phyloP scores from a whole-genome alignment of 2,888 invertebrate species.

The Drosophila mimetica region DNA sequence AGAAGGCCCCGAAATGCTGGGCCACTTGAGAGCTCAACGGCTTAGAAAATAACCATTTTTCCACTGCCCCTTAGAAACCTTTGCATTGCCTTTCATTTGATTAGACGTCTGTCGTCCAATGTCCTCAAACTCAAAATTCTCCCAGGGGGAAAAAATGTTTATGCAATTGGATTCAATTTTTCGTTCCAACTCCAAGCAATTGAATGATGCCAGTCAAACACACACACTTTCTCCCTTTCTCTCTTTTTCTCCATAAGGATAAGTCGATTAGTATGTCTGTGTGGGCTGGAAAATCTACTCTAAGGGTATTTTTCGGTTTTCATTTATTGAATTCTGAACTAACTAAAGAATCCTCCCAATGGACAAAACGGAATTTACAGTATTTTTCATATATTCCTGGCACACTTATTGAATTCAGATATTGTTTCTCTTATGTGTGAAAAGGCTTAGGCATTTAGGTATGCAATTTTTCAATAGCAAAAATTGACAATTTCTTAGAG shows the following conservation, averaged over 20 bases:
- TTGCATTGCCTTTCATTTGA: slow-evolving; percentile 56
- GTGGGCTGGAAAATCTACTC: slow-evolving; percentile 27
- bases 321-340: slow-evolving; percentile 63
- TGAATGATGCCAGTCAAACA: slow-evolving; percentile 37
- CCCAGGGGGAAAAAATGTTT: slow-evolving; percentile 61
- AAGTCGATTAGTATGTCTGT: slow-evolving; percentile 24
- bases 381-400: slow-evolving; percentile 24
- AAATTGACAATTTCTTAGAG: background rate
- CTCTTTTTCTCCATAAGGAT: slow-evolving; percentile 26
- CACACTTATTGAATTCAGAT: slow-evolving; percentile 13
- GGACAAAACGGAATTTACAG: slow-evolving; percentile 10
- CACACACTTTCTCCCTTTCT: slow-evolving; percentile 2
- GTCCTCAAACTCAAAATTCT: slow-evolving; percentile 36
- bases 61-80: slow-evolving; percentile 13
- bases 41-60: slow-evolving; percentile 60
- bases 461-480: slow-evolving; percentile 3
- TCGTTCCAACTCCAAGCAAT: slow-evolving; percentile 47
- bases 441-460: slow-evolving; percentile 2
- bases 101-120: slow-evolving; percentile 49
- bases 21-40: slow-evolving; percentile 71
- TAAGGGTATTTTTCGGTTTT: slow-evolving; percentile 54
- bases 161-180: slow-evolving; percentile 73
- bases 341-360: slow-evolving; percentile 1
- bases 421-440: slow-evolving; percentile 19
- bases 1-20: slow-evolving; percentile 30